Evolutionary conservation across 2,113 vertebrate genomes (phyloP), one percentile per base, ranked within the genome.

Genomic region (Elephantulus edwardii): DNA sequence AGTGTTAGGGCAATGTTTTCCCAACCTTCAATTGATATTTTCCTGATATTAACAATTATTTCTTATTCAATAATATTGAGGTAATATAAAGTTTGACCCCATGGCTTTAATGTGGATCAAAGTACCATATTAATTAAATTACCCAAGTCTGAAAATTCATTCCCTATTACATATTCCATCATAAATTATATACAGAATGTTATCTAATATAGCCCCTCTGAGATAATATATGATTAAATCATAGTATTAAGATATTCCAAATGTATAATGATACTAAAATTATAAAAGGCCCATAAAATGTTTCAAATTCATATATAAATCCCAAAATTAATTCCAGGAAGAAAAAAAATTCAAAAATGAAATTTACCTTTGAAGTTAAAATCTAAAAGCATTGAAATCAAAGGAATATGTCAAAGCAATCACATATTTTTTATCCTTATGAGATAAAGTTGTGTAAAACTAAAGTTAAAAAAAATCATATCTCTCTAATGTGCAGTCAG

Each of bases 221-320:
- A 86, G 46, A 77, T 74, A 62, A 42, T 80, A 86, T 84, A 2
- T 92, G 91, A 82, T 89, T 84, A 92, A 88, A 84, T 76, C 44
- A 71, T n/a, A 83, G 33, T 16, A 75, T 81, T 84, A 91, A 80
- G 60, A 77, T 56, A 77, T 12, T 58, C 4, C 28, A 81, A 71
- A 71, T 35, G 10, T 13, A 76, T 75, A 74, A 82, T 44, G 12
- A 40, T 10, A 78, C 35, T 82, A 24, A 5, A 77, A 10, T 84
- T 92, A 52, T 58, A 89, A 92, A 91, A 60, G 66, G 8, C 9
- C 70, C 70, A 40, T 35, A 70, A 26, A 46, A 38, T 70, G 4
- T 7, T 71, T 60, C 9, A 87, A 87, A 91, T 91, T 88, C 44
- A 93, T 58, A 80, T 76, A 64, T 60, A 64, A 76, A 11, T 77